Base-by-base conservation (phyloP, 1,140 invertebrate genomes). In the Lepidostoma basale region DNA sequence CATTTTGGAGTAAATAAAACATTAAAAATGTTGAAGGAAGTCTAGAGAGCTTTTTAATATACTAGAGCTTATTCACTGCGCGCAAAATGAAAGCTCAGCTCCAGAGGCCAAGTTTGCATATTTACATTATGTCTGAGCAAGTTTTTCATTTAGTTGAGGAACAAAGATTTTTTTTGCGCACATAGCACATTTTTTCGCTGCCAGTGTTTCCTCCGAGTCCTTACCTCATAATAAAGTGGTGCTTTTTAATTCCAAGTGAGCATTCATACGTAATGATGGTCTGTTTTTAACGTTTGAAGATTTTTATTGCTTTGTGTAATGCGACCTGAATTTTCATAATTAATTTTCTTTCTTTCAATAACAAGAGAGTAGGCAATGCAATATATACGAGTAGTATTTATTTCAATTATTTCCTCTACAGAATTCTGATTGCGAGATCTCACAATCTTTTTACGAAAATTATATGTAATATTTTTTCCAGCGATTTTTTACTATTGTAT, bases 201-300 rank as follows among this genome's bases (percentile, higher is more conserved):
- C 59, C 56, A 59, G 64, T 64, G 64, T 69, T 69, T 69, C 49
- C 42, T 64, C 52, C 62, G 8, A 23, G 33, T 44, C 25, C 14
- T 6, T 70, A 66, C 65, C 33, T 44, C 66, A 66, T 66, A 70
- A 70, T 70, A 66, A 70, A 70, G 68, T 62, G 62, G n/a, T 8
- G 4, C 45, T 0, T n/a, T n/a, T n/a, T 20, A 10, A 49, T 8
- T 10, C 5, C 18, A 49, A 49, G 45, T 4, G 45, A 5, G 18
- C n/a, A 12, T 49, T 49, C 45, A 8, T 10, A 49, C 45, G 20
- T 49, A n/a, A n/a, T n/a, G n/a, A n/a, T n/a, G n/a, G n/a, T n/a
- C n/a, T n/a, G n/a, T n/a, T n/a, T n/a, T n/a, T n/a, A n/a, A n/a
- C n/a, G n/a, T n/a, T n/a, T n/a, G n/a, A n/a, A n/a, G n/a, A n/a